Percentiles rank a stretch among this genome's conserved stretches.
Conservation (phyloP, 2,797 vertebrate genomes). For the Caiman crocodilus region DNA sequence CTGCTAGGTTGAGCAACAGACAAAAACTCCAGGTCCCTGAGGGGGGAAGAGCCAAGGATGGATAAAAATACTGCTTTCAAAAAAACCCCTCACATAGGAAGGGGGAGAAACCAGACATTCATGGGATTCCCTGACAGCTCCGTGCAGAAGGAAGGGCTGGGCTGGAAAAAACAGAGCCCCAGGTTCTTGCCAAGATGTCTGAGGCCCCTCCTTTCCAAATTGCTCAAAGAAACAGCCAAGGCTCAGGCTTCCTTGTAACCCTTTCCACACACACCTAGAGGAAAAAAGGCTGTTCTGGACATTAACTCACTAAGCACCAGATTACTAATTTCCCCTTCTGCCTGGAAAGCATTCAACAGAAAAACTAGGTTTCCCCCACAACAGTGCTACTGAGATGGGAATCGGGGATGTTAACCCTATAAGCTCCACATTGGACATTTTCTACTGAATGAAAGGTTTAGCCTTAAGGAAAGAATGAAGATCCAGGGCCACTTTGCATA, state of each 20-base stretch:
- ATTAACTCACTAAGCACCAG: neutral
- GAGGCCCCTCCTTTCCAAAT: conserved; percentile 84
- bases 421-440: neutral
- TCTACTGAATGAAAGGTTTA: neutral
- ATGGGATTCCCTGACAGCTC: conserved; percentile 92
- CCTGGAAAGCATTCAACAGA: neutral
- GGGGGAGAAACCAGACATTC: conserved; percentile 89
- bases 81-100: conserved; percentile 55
- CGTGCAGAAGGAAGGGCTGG: conserved; percentile 89
- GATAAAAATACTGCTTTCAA: conserved; percentile 77
- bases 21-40: conserved; percentile 62
- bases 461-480: neutral
- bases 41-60: conserved; percentile 57
- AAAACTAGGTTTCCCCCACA: neutral
- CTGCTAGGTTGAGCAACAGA: conserved; percentile 66
- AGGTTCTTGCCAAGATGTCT: conserved; percentile 90
- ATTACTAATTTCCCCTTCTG: neutral
- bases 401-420: conserved; percentile 18
- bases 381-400: neutral
- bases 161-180: conserved; percentile 90
- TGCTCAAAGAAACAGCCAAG: conserved; percentile 80
- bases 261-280: conserved; percentile 70
- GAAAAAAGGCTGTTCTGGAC: neutral
- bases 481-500: neutral
- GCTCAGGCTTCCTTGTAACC: conserved; percentile 76